phyloP scores from a whole-genome alignment of 2,113 vertebrate genomes.

The Strix aluco region DNA sequence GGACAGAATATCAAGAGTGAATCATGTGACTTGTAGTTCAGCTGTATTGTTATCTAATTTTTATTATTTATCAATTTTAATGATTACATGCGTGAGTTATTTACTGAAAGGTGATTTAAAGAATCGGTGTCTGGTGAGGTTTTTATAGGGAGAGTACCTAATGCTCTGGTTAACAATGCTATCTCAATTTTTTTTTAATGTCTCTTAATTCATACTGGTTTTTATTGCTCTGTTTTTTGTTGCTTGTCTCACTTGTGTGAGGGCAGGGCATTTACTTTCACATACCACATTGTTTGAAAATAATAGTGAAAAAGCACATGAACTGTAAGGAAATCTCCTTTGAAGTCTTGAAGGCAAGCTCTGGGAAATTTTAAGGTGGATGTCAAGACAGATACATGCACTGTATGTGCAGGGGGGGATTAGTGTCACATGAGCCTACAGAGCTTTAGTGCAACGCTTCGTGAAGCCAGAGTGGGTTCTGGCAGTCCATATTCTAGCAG shows the following conservation, averaged over 20 bases:
- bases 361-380: conserved; percentile 15
- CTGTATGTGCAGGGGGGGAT: neutral
- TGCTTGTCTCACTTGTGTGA: neutral
- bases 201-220: neutral
- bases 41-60: neutral
- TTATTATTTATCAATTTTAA: neutral
- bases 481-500: neutral
- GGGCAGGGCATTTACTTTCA: neutral
- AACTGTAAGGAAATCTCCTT: conserved; percentile 3
- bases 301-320: neutral
- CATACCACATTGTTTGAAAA: neutral
- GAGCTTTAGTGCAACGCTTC: neutral
- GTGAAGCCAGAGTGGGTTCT: neutral
- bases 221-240: neutral
- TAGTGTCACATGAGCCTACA: neutral
- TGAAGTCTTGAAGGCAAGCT: neutral
- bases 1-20: neutral
- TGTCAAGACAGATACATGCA: conserved; percentile 9
- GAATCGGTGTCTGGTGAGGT: neutral
- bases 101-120: neutral
- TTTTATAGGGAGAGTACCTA: neutral
- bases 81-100: neutral
- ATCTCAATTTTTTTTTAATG: neutral
- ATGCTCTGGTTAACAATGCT: neutral
- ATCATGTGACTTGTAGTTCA: neutral